These are phyloP conservation scores for Paedocypris micromegethes DNA, from an alignment of 2,797 vertebrate species.

Conservation along the genomic window DNA sequence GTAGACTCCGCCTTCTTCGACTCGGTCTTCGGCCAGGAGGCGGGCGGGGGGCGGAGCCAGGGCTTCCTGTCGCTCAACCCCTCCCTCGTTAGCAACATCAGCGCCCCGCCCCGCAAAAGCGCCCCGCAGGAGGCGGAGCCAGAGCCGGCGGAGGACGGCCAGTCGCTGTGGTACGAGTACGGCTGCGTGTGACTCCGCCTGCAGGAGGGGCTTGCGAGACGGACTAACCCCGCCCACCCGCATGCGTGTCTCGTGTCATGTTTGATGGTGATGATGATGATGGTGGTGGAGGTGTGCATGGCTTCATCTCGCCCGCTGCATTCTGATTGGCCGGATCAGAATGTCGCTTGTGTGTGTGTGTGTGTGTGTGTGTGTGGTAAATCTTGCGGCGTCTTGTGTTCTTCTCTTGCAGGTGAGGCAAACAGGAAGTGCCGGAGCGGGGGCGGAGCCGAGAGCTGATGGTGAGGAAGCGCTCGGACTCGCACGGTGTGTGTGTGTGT, in stretches of 20 bases:
- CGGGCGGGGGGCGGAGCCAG: conserved; percentile 59
- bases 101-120: conserved; percentile 62
- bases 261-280: conserved; percentile 16
- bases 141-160: conserved; percentile 46
- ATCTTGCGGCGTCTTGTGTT: no score
- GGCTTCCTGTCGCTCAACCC: conserved; percentile 90
- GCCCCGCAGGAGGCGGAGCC: conserved; percentile 19
- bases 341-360: no score
- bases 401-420: no score
- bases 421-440: no score
- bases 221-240: conserved; percentile 35
- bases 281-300: neutral
- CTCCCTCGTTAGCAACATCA: conserved; percentile 92
- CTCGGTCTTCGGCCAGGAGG: conserved; percentile 70
- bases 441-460: no score
- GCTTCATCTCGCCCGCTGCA: no score
- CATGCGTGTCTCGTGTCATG: conserved; percentile 39
- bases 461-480: no score
- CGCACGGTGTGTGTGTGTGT: no score
- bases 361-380: no score
- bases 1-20: conserved; percentile 71
- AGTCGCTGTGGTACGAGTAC: conserved; percentile 96
- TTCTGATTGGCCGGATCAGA: no score
- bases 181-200: conserved; percentile 82
- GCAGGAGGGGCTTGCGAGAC: conserved; percentile 60